Evolutionary conservation across 2,797 vertebrate species (phyloP).

Genomic region (Cuculus canorus): DNA sequence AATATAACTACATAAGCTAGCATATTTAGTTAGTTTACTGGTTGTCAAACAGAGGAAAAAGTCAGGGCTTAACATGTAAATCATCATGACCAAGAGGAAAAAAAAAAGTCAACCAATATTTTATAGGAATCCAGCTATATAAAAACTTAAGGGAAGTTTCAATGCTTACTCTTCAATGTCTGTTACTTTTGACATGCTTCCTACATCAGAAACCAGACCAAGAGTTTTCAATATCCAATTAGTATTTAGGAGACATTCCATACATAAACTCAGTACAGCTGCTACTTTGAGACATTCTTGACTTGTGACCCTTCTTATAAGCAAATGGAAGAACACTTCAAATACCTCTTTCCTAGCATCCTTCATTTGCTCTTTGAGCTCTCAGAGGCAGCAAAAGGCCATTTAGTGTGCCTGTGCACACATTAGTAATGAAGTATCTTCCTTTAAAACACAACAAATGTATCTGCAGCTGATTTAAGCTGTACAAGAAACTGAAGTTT

Average conservation of each 20-base stretch:
- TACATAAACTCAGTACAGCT: background rate
- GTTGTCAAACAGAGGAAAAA: slow-evolving; percentile 49
- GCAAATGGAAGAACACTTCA: background rate
- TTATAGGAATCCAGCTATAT: background rate
- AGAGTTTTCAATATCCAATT: background rate
- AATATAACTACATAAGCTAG: slow-evolving; percentile 51
- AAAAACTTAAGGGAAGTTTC: background rate
- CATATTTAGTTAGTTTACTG: slow-evolving; percentile 62
- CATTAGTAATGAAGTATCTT: background rate
- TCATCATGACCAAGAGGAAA: slow-evolving; percentile 35
- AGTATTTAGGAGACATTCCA: background rate
- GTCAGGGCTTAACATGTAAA: slow-evolving; percentile 46
- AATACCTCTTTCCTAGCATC: background rate
- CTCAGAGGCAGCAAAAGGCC: background rate
- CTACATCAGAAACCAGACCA: background rate
- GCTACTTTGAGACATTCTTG: background rate
- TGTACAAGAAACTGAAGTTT: background rate
- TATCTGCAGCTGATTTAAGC: background rate
- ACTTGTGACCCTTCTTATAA: background rate
- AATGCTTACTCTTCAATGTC: background rate
- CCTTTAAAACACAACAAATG: background rate
- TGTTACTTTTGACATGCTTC: background rate
- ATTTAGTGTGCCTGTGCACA: background rate
- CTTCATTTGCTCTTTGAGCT: background rate
- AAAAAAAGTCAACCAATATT: slow-evolving; percentile 12